Base-by-base conservation (phyloP, 2,888 invertebrate species). In the Acleris cristana region DNA sequence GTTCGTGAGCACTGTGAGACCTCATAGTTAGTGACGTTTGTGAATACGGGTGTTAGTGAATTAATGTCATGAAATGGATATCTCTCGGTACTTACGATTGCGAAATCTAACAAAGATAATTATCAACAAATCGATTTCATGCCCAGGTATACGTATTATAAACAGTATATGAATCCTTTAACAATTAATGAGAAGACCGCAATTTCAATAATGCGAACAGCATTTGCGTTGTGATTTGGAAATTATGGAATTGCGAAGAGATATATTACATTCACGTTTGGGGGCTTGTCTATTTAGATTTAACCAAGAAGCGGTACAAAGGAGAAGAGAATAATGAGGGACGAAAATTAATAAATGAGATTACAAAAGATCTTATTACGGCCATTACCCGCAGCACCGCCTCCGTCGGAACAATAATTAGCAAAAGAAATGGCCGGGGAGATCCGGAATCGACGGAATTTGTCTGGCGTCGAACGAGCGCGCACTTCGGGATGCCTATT, bases 361-460 rank as follows among this genome's bases (percentile, higher is more conserved):
- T 88, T 85, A 87, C 86, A 87, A 88, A 88, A 86, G 87, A 88
- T 86, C 86, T 87, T 86, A 87, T 87, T 87, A 85, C 85, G 78
- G 72, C 83, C 83, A 84, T 87, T 87, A 85, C 82, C 84, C 82
- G 73, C 80, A 81, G 83, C 78, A 78, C 78, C 79, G 83, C 79
- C 79, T 79, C 78, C 72, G 79, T 73, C 73, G 78, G 78, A 79
- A 81, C 78, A 86, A 87, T 88, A 89, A 88, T 89, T 87, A 87
- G 84, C 79, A 77, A 78, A 80, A 81, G 83, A 81, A 86, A 85
- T 80, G 79, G 81, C 70, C 60, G 71, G 74, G 74, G 79, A 76
- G 76, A 74, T 77, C 69, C 72, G 65, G 71, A 66, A 74, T 72
- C 73, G 74, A 68, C 34, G 60, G 70, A 76, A 76, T 75, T 76